Base-by-base conservation (phyloP, 2,797 vertebrate genomes). In the Fratercula arctica region DNA sequence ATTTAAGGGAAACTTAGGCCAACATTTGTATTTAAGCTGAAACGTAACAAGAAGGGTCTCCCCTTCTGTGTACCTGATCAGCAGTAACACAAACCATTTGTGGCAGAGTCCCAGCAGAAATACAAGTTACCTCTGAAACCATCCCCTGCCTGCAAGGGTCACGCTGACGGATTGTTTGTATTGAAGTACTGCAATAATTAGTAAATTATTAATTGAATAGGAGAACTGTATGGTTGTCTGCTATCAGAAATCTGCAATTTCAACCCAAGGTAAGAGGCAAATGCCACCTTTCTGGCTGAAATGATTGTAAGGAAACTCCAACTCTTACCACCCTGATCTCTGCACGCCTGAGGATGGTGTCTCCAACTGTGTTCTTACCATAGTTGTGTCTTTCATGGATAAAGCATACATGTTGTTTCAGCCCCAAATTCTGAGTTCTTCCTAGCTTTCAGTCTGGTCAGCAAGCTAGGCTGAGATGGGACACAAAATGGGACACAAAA, bases 321-420 rank as follows among this genome's bases (percentile, higher is more conserved):
- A 18, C 17, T 37, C 53, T 17, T 31, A 13, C 12, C 35, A 50
- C 28, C 19, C 28, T 3, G 23, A 28, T 56, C 50, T 13, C 33
- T 51, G 14, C 6, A 2, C 5, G 15, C 24, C 43, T 39, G 10
- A 28, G 50, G 43, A 72, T 2, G 7, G 7, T 60, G 24, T 18
- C 41, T 48, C 50, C 35, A 68, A 6, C 28, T 33, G 23, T 29
- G 17, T 33, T 35, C 57, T 51, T 86, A 82, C 51, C 41, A 26
- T 2, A 6, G 16, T 46, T 13, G 8, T 1, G 13, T 18, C 26
- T 59, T 60, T 53, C 46, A 20, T 0, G 0, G 11, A 79, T 24
- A 78, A 73, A n/a, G 64, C 51, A 41, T 0, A 10, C 24, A 39
- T 5, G 13, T 19, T 45, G 37, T 45, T 86, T 54, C 67, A 75